Evolutionary conservation across 2,797 vertebrate species (phyloP).

Genomic region (Cetoscarus ocellatus): DNA sequence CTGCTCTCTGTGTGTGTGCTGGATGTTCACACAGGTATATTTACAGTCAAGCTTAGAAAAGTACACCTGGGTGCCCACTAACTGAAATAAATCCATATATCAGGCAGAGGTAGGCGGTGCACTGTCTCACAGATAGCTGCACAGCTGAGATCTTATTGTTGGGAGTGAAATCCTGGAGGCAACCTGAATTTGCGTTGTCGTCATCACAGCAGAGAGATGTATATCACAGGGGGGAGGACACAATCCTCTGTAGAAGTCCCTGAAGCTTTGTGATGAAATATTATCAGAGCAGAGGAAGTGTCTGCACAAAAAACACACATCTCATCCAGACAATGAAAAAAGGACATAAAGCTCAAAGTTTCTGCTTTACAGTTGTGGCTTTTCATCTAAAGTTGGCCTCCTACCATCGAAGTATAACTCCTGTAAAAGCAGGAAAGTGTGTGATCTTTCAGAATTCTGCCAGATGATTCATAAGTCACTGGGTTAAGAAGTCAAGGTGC

Average conservation of each 20-base stretch:
- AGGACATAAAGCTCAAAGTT: not conserved
- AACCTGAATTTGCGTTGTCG: conserved; percentile 13
- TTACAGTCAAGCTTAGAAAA: conserved; percentile 45
- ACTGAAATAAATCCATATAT: conserved; percentile 53
- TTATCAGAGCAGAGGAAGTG: not conserved
- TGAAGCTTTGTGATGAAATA: conserved; percentile 16
- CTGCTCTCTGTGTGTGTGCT: conserved; percentile 5
- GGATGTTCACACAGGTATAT: conserved; percentile 36
- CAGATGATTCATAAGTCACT: not conserved
- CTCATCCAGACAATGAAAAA: conserved; percentile 5
- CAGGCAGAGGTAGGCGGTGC: conserved; percentile 25
- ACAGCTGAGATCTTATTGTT: conserved; percentile 24
- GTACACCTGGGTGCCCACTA: conserved; percentile 28
- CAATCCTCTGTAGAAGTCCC: conserved; percentile 1
- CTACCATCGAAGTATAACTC: not conserved
- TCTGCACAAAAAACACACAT: conserved; percentile 2
- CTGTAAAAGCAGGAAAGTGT: not conserved
- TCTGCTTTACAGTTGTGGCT: no score
- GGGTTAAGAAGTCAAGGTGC: not conserved
- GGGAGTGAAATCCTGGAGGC: conserved; percentile 18
- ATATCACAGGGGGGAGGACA: conserved; percentile 19
- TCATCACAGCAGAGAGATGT: not conserved
- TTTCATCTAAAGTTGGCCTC: not conserved
- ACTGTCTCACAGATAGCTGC: conserved; percentile 25
- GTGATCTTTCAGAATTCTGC: not conserved